Base-by-base conservation (phyloP, 2,113 vertebrate genomes). In the Catharus fuscescens region DNA sequence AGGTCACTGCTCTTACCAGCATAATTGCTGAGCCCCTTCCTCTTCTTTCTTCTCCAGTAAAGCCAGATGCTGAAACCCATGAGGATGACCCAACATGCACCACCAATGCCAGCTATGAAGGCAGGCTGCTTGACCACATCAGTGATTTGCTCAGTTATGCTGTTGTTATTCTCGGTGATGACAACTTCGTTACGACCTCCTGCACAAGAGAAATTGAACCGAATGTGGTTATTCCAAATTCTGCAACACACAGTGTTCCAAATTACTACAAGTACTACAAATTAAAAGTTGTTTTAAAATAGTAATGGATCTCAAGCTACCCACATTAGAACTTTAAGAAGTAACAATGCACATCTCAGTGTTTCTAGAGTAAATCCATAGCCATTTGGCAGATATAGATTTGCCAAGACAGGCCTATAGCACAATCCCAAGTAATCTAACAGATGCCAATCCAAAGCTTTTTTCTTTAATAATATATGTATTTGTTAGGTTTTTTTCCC, bases 31-130 rank as follows among this genome's bases (percentile, higher is more conserved):
- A 99, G 99, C 19, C 99, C 99, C 98, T 99, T 99, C 96, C 99
- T 99, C 98, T 99, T 99, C 99, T 99, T 99, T 94, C 99, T 99
- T 95, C 99, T 96, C 99, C 99, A 99, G 96, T 99, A 99, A 3
- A 99, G 98, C 99, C 99, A 99, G 98, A 99, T 99, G 98, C 99
- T 99, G 98, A 99, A 99, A 71, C 99, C 99, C 99, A 99, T 99
- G 92, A 99, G 98, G 96, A 99, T 99, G 96, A 99, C 99, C 99
- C 99, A 99, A 96, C 99, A 99, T 31, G 99, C 99, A 38, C 99
- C 99, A 80, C 99, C 99, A 14, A 99, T 99, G 67, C 99, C 99
- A 29, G 99, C 99, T 73, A 99, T 99, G 94, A 99, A 99, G 82
- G 99, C 99, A 42, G 99, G 99, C 94, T 99, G 99, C 96, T 99